Evolutionary conservation across 2,113 vertebrate species (phyloP), one percentile per base, ranked within the genome.

Genomic region (Bubo bubo): DNA sequence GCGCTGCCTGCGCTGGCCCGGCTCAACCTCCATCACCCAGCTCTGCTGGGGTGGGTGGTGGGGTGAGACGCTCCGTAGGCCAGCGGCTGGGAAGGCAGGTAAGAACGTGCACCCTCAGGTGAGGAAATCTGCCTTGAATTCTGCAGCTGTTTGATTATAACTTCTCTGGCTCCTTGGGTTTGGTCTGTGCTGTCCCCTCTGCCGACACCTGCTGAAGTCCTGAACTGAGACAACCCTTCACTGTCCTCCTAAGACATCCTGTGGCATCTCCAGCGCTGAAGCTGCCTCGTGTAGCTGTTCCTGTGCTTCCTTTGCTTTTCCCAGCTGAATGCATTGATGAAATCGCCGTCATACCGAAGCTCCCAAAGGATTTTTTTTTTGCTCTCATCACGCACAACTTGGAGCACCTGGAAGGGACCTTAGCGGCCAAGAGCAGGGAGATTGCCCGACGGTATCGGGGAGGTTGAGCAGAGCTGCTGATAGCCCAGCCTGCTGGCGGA

Each of bases 281-380:
- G 14, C 41, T 62, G 49, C 53, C 55, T 47, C 2, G 1, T 26
- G 41, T 9, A 49, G 39, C 56, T 66, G 26, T 53, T 88, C 67
- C 71, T 39, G 49, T 23, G 0, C 35, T 50, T 53, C n/a, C 50
- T 84, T 87, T 34, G 52, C 76, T 74, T 84, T 80, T 67, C 60
- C 58, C 3, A 4, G 11, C 24, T 64, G 43, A 18, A 6, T 4
- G 30, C 16, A 1, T 26, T 22, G 17, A 21, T 2, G 5, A 52
- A 47, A 37, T 53, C 1, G 0, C 28, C 7, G 0, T 43, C 8
- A 1, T 2, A 2, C 19, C 1, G 1, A 24, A 53, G 19, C 30
- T 55, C 35, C 19, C 41, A 14, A 27, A 62, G 59, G 45, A 37
- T 37, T 37, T 8, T 6, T 68, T 7, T 68, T 68, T 47, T 49